These are phyloP conservation scores for Stomatorhinus walkeri DNA, from an alignment of 2,797 vertebrate species.

Conservation along the genomic window DNA sequence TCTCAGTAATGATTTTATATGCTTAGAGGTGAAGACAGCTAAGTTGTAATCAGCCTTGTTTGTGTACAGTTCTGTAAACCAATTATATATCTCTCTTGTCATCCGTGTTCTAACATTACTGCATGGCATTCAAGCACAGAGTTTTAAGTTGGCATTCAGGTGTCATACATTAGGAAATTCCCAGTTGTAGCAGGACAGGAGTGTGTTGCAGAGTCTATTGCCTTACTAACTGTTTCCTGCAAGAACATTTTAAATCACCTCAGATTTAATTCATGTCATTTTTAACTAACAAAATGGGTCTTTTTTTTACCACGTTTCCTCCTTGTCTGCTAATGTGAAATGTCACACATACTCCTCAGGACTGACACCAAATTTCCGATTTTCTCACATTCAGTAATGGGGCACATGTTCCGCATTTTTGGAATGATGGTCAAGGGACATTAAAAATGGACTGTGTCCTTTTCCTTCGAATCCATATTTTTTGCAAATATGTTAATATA, in stretches of 20 bases:
- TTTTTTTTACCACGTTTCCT: not conserved
- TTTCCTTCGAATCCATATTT: not conserved
- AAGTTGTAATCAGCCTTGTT: not conserved
- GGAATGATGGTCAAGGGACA: not conserved
- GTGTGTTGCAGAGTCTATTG: not conserved
- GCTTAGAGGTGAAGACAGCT: not conserved
- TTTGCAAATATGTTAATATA: not conserved
- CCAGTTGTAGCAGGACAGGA: not conserved
- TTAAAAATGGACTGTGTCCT: not conserved
- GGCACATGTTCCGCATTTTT: not conserved
- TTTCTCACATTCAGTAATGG: not conserved
- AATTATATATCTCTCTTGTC: not conserved
- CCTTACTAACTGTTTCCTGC: not conserved
- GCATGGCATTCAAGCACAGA: not conserved
- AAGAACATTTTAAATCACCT: not conserved
- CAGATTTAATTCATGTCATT: not conserved
- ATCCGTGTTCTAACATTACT: not conserved
- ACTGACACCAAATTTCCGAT: not conserved
- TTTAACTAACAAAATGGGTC: not conserved
- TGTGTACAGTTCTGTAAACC: not conserved
- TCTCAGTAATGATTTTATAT: not conserved
- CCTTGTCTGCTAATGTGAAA: not conserved
- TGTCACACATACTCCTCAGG: not conserved
- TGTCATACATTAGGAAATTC: not conserved
- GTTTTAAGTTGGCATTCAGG: not conserved